These are phyloP conservation scores for Graptemys geographica DNA, from an alignment of 2,797 vertebrate species.

Conservation along the genomic window DNA sequence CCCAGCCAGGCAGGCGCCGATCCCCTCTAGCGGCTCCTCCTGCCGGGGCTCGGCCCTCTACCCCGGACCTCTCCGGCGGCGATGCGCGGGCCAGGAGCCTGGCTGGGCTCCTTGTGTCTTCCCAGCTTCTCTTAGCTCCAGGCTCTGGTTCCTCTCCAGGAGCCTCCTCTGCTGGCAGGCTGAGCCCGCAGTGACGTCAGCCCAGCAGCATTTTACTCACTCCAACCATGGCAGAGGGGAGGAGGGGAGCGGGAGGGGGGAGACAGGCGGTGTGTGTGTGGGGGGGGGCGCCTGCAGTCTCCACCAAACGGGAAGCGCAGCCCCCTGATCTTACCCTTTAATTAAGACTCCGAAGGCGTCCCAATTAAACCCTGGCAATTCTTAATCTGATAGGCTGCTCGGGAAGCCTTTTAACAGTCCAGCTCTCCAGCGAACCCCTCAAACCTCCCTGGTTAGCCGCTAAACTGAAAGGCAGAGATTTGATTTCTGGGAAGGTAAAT, in stretches of 20 bases:
- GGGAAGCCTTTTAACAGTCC: neutral
- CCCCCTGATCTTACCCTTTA: slow-evolving; percentile 50
- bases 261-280: neutral
- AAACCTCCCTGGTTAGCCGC: too few relatives aligned
- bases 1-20: neutral
- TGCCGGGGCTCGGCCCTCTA: neutral
- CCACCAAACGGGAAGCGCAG: slow-evolving; percentile 51
- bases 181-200: slow-evolving; percentile 90
- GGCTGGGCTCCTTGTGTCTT: neutral
- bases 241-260: slow-evolving; percentile 10
- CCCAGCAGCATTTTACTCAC: slow-evolving; percentile 79
- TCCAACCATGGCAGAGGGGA: slow-evolving; percentile 82
- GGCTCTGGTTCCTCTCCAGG: slow-evolving; percentile 79
- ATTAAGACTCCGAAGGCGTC: slow-evolving; percentile 62
- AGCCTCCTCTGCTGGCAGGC: slow-evolving; percentile 82
- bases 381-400: neutral
- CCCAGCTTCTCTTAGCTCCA: slow-evolving; percentile 71
- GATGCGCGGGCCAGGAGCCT: neutral
- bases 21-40: slow-evolving; percentile 12
- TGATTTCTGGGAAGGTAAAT: neutral
- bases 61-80: neutral
- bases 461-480: too few relatives aligned
- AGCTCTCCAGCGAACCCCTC: neutral
- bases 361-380: neutral
- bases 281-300: slow-evolving; percentile 31